Base-by-base conservation (phyloP, 2,888 invertebrate species). In the Epicampocera succincta region DNA sequence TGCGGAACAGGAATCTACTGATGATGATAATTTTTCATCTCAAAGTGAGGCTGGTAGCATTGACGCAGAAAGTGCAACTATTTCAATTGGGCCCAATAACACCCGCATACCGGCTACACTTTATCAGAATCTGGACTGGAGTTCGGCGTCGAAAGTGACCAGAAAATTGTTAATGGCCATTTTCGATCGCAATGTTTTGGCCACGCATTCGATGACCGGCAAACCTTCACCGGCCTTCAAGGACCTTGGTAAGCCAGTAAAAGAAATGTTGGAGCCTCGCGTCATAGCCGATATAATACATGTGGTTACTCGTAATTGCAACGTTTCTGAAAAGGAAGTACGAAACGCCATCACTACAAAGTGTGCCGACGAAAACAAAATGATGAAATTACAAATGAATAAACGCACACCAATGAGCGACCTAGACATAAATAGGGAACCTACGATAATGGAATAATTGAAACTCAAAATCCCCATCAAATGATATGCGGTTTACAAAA, bases 361-460 rank as follows among this genome's bases (percentile, higher is more conserved):
- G 86, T 94, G 94, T 84, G 93, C 93, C 0, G 94, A 94, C 84
- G 94, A 94, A 88, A 93, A 93, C 54, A 94, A 93, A 87, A 90
- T 93, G 88, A 92, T 92, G 86, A 92, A 92, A 85, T 90, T 91
- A 65, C 86, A 89, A 73, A 85, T 85, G 40, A 80, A 85, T 83
- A 92, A 90, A 74, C 84, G 82, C 4, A 75, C 71, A 17, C 81
- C 75, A 9, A 54, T 72, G 29, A 48, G 48, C n/a, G 81, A 81
- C 50, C 21, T 52, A 9, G 85, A 88, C 52, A n/a, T n/a, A n/a
- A n/a, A 89, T 89, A 68, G 89, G 89, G 76, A 89, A 89, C 5
- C 5, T 25, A n/a, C n/a, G n/a, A n/a, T 25, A 3, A 5, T 25
- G 5, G 25, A 25, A 25, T 25, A 25, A 25, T 25, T 25, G 5